Evolutionary conservation across 35 echinoderm and acorn worm species (phyloP), one percentile per base, ranked within the genome.

Genomic region (Acanthaster planci): DNA sequence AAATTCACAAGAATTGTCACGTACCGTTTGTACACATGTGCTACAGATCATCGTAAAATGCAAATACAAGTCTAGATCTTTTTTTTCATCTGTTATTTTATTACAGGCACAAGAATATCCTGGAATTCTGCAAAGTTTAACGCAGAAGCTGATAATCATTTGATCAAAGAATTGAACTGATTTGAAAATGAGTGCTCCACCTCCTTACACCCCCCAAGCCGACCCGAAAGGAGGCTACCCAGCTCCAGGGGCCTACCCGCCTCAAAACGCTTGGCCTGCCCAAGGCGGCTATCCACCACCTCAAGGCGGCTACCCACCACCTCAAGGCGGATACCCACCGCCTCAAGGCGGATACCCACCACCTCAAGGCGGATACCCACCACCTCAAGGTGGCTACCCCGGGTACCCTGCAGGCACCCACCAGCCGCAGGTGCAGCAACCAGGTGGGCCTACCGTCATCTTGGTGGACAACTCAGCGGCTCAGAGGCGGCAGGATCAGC

Each of bases 391-490:
- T 21, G 77, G 14, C 29, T 79, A 79, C 19, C 60, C 60, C 4
- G 77, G 77, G 31, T 79, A 79, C 77, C 77, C 77, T 47, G 32
- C 37, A 79, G 39, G 77, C 37, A 37, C 37, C 8, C 77, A 79
- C 7, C 77, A 79, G 37, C 2, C 37, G 77, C 37, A 79, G 21
- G 14, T 37, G 7, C 77, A 39, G 37, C 15, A 16, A 37, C 77
- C 77, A 3, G 77, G 32, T 9, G 77, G 36, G 8, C 77, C 29
- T 30, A 79, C 77, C 3, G 37, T 79, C 14, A 7, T 79, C 18
- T 10, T 51, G 7, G 38, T 79, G 77, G 77, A 79, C 37, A 79
- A 79, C 18, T 19, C 77, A 27, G 12, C 77, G 18, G 77, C 77
- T 5, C 77, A 79, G 37, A 79, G 77, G 37, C 77, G 77, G 2